These are phyloP conservation scores for Ochotona princeps DNA, from an alignment of 2,113 vertebrate genomes.

Conservation along the genomic window DNA sequence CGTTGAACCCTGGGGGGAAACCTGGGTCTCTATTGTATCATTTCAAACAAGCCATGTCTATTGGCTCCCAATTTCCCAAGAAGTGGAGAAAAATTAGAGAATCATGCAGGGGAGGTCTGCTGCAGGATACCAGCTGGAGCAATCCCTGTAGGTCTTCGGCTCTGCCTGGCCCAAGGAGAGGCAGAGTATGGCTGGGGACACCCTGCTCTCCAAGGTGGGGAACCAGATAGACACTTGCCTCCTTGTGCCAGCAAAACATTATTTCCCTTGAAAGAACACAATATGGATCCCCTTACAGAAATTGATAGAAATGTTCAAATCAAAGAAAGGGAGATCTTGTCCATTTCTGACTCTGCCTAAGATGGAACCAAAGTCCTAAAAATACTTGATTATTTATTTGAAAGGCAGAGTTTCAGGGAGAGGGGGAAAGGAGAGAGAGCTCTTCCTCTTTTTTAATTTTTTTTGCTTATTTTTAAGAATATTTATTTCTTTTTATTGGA, in stretches of 20 bases:
- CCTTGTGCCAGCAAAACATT: background rate
- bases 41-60: background rate
- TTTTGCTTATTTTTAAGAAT: no score
- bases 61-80: background rate
- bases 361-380: background rate
- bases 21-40: background rate
- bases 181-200: background rate
- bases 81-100: background rate
- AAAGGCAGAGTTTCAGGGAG: no score
- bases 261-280: background rate
- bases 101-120: background rate
- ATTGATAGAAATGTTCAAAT: background rate
- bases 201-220: background rate
- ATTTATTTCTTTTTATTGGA: no score
- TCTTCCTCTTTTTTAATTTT: no score
- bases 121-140: slow-evolving; percentile 12
- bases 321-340: background rate
- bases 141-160: background rate
- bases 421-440: no score
- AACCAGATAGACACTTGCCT: background rate
- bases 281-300: background rate
- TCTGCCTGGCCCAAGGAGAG: background rate
- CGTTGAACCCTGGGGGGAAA: background rate
- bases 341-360: background rate
- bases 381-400: no score